A percentile compares a stretch with the other conserved stretches of the same genome.
These are phyloP conservation scores for Epicauta chinensis DNA, from an alignment of 1,140 invertebrate genomes.

Conservation along the genomic window DNA sequence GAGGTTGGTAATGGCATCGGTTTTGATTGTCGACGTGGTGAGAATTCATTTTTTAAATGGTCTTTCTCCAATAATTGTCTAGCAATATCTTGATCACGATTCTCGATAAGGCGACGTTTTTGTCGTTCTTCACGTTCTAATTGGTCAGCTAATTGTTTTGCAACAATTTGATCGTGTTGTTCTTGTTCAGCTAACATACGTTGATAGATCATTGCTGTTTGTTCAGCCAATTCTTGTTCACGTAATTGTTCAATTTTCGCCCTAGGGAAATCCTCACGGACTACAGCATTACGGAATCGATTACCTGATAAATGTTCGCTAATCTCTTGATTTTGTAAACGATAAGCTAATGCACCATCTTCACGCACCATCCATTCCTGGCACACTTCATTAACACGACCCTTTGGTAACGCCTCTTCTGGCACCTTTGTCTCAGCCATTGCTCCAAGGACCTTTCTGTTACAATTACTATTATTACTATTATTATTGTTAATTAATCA, in stretches of 20 bases:
- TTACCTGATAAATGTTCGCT: slow-evolving; percentile 78
- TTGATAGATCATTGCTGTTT: slow-evolving; percentile 54
- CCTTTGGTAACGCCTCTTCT: slow-evolving; percentile 2
- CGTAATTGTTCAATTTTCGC: slow-evolving; percentile 75
- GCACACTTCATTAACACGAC: slow-evolving; percentile 51
- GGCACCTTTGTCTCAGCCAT: too few species aligned
- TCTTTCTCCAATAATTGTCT: slow-evolving; percentile 43
- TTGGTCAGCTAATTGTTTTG: slow-evolving; percentile 57
- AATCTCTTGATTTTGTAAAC: slow-evolving; percentile 88
- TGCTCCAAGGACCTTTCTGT: too few species aligned
- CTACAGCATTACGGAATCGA: slow-evolving; percentile 76
- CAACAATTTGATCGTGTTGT: slow-evolving; percentile 61
- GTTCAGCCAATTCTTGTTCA: slow-evolving; percentile 61
- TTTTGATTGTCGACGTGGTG: slow-evolving; percentile 33
- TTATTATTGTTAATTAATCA: too few species aligned
- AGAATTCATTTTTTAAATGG: slow-evolving; percentile 18
- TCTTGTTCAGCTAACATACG: slow-evolving; percentile 59
- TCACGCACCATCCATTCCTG: slow-evolving; percentile 86
- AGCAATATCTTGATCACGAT: slow-evolving; percentile 46
- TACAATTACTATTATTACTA: too few species aligned
- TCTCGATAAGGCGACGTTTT: slow-evolving; percentile 47
- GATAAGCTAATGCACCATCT: slow-evolving; percentile 83
- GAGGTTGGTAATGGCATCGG: slow-evolving; percentile 34
- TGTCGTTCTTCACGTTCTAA: slow-evolving; percentile 55
- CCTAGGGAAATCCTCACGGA: slow-evolving; percentile 80